Evolutionary conservation across 2,888 invertebrate genomes (phyloP).

Genomic region (Standfussiana lucernea): DNA sequence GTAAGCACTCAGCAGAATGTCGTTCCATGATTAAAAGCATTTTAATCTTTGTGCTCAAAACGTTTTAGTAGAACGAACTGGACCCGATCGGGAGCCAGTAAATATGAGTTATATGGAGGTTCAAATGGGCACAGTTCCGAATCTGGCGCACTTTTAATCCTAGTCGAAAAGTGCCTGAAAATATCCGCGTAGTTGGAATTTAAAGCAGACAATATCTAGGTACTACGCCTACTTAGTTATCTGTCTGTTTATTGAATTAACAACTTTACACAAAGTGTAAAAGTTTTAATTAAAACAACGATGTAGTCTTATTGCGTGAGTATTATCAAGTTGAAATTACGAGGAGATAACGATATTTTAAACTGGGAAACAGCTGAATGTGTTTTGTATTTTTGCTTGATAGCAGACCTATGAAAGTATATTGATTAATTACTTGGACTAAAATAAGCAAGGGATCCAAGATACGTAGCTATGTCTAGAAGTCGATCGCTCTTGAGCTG

Average conservation of each 20-base stretch:
- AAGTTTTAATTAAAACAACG: constrained; percentile 71
- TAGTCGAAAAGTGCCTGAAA: constrained; percentile 23
- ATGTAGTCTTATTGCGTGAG: constrained; percentile 58
- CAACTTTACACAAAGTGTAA: constrained; percentile 57
- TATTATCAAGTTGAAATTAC: constrained; percentile 43
- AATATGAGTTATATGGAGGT: constrained; percentile 62
- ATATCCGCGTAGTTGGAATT: constrained; percentile 5
- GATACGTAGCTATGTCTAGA: neutral
- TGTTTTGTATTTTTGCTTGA: neutral
- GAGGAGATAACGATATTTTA: constrained; percentile 19
- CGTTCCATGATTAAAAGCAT: constrained; percentile 32
- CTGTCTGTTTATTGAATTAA: constrained; percentile 50
- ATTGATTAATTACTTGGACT: neutral
- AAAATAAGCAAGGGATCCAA: neutral
- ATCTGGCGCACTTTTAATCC: constrained; percentile 29
- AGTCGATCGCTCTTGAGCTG: no score
- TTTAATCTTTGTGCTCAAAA: constrained; percentile 33
- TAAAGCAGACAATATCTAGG: constrained; percentile 2
- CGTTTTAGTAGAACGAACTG: constrained; percentile 38
- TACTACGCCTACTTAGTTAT: neutral
- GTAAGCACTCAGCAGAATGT: constrained; percentile 22
- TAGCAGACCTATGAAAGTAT: neutral
- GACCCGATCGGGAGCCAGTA: constrained; percentile 68
- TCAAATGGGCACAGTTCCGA: constrained; percentile 63
- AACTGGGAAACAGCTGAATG: neutral